Evolutionary conservation across 2,888 invertebrate genomes (phyloP).

Genomic region (Eumerus sabulonum): DNA sequence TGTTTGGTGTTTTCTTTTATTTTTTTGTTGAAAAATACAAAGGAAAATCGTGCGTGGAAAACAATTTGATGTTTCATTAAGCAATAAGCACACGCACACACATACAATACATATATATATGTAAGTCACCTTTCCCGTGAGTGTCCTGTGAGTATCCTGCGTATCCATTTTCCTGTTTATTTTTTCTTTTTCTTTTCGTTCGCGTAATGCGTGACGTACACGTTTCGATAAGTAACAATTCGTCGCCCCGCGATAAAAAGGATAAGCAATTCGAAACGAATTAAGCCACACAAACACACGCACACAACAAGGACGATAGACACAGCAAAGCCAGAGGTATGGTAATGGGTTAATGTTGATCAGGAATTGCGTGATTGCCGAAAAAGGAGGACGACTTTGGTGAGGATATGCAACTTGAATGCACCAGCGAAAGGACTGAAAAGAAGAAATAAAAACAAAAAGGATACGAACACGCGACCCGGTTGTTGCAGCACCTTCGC

Average conservation of each 20-base stretch:
- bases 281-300: conserved; percentile 7
- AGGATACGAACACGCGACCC: conserved; percentile 44
- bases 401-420: conserved; percentile 63
- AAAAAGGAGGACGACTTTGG: conserved; percentile 18
- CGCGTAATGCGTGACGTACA: conserved; percentile 1
- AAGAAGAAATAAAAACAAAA: conserved; percentile 7
- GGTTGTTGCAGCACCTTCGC: conserved; percentile 42
- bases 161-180: conserved; percentile 36
- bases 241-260: conserved; percentile 28
- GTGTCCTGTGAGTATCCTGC: conserved; percentile 30
- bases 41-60: conserved; percentile 1
- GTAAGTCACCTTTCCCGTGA: conserved; percentile 51
- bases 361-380: background rate
- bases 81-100: too few species aligned
- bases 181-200: background rate
- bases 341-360: conserved; percentile 14
- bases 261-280: conserved; percentile 29
- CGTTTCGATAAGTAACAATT: conserved; percentile 4
- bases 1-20: conserved; percentile 16
- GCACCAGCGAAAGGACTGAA: conserved; percentile 31
- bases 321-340: too few species aligned
- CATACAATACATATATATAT: background rate
- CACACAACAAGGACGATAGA: background rate
- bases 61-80: background rate
- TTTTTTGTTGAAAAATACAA: conserved; percentile 1